A percentile compares a stretch with the other conserved stretches of the same genome.
Conservation (phyloP, 2,797 vertebrate genomes). For the Scomberomorus guttatus region DNA sequence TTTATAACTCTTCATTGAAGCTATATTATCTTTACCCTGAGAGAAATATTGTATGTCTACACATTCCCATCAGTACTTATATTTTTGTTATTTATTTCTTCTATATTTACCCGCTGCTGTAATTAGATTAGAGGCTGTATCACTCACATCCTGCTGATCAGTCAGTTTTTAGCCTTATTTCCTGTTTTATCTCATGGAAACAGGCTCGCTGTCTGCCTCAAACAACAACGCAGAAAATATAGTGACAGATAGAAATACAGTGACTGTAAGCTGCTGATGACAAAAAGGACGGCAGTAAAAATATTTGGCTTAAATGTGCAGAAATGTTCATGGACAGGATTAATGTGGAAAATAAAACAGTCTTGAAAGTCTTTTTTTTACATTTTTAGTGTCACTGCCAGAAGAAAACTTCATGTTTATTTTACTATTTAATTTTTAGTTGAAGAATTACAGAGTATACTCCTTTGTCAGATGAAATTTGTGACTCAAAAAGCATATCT, state of each 20-base stretch:
- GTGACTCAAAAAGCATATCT: too few species aligned
- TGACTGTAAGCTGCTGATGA: fast-evolving
- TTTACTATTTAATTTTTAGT: too few species aligned
- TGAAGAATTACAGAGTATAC: too few species aligned
- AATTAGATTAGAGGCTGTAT: not conserved
- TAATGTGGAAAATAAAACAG: not conserved
- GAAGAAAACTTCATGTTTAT: too few species aligned
- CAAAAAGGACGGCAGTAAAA: not conserved
- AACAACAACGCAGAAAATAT: not conserved
- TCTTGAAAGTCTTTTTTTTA: too few species aligned
- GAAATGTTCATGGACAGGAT: not conserved
- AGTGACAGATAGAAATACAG: too few species aligned
- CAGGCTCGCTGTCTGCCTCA: not conserved
- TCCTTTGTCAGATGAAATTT: too few species aligned
- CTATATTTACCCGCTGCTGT: not conserved
- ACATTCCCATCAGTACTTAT: not conserved
- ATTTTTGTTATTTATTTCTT: not conserved
- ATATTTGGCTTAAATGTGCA: not conserved
- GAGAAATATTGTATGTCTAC: too few species aligned
- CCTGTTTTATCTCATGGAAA: conserved; percentile 62
- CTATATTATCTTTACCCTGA: not conserved
- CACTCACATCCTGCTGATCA: conserved; percentile 33
- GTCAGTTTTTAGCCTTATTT: conserved; percentile 32
- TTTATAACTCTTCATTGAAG: too few species aligned
- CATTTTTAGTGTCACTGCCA: too few species aligned